Conservation (phyloP, 2,888 invertebrate species). For the Machimus atricapillus region DNA sequence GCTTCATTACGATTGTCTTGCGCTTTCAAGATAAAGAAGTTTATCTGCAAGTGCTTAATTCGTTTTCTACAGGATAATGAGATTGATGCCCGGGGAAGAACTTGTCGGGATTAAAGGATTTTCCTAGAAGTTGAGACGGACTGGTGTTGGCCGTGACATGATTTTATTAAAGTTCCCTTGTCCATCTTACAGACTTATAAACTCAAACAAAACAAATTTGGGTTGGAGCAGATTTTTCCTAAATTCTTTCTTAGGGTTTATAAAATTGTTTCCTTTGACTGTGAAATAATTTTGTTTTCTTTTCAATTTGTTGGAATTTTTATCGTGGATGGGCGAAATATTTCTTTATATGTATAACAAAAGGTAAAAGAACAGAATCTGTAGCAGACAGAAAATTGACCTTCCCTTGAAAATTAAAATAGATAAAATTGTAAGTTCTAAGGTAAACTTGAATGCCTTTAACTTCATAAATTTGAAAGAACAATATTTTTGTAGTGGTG, state of each 20-base stretch:
- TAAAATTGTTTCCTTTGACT: no score
- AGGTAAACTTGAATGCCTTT: neutral
- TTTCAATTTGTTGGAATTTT: neutral
- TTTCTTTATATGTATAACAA: neutral
- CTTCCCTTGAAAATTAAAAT: neutral
- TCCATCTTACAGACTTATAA: neutral
- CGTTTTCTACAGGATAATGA: neutral
- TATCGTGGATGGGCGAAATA: neutral
- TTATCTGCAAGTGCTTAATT: neutral
- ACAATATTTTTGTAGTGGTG: neutral
- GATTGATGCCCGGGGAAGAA: neutral
- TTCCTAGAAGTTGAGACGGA: neutral
- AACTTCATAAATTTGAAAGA: neutral
- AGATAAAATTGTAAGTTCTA: neutral
- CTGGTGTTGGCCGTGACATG: neutral
- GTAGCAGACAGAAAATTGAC: neutral
- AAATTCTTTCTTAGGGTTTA: neutral
- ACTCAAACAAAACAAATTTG: neutral
- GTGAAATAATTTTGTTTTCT: neutral
- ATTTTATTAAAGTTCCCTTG: neutral
- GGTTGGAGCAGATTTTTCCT: neutral
- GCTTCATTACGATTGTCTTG: neutral
- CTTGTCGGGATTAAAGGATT: neutral
- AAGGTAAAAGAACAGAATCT: neutral
- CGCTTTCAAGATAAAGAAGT: neutral